These are phyloP conservation scores for Hedya salicella DNA, from an alignment of 2,888 invertebrate species.

Conservation along the genomic window DNA sequence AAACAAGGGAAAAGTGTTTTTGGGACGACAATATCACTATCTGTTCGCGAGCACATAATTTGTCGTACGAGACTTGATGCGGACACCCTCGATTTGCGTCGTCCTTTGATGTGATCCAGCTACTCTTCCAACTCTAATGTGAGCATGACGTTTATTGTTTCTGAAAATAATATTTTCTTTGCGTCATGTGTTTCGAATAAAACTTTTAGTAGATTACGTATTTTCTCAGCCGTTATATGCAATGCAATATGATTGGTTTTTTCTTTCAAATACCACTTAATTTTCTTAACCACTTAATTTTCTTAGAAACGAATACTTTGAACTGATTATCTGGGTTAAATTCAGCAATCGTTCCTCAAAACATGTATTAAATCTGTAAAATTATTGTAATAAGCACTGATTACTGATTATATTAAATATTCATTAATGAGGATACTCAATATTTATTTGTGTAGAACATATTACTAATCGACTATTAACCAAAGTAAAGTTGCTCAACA, in stretches of 20 bases:
- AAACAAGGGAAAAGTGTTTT: slow-evolving; percentile 78
- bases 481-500: slow-evolving; percentile 15
- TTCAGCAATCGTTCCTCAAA: too few relatives aligned
- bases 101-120: slow-evolving; percentile 55
- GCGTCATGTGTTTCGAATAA: slow-evolving; percentile 1
- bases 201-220: slow-evolving; percentile 2
- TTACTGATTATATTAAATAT: neutral
- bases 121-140: slow-evolving; percentile 48
- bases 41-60: slow-evolving; percentile 75
- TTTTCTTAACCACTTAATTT: too few relatives aligned
- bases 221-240: neutral
- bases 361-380: too few relatives aligned
- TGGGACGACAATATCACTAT: slow-evolving; percentile 73
- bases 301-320: too few relatives aligned
- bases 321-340: too few relatives aligned
- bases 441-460: slow-evolving; percentile 8
- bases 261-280: too few relatives aligned
- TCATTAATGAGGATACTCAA: neutral
- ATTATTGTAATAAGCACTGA: neutral
- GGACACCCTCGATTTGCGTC: slow-evolving; percentile 60
- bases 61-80: slow-evolving; percentile 70
- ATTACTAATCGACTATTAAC: slow-evolving; percentile 14
- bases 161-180: slow-evolving; percentile 41
- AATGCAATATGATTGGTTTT: neutral
- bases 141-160: slow-evolving; percentile 52